Evolutionary conservation across 1,140 invertebrate genomes (phyloP).

Genomic region (Leptinotarsa lineolata): DNA sequence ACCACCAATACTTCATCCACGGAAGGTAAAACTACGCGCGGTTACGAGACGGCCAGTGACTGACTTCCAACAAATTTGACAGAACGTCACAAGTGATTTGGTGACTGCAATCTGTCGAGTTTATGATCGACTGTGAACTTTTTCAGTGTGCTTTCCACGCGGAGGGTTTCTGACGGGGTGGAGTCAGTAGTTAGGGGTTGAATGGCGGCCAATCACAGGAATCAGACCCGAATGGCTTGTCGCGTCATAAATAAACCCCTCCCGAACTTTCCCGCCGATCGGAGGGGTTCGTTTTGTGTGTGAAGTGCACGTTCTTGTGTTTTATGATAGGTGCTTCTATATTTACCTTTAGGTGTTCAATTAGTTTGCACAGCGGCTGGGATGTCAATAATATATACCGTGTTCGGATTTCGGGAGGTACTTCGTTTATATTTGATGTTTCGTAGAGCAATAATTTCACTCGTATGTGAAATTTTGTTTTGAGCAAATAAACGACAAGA

Average conservation of each 20-base stretch:
- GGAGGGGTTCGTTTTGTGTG: slow-evolving; percentile 34
- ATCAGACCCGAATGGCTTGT: slow-evolving; percentile 36
- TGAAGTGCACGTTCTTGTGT: slow-evolving; percentile 28
- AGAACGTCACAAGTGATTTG: slow-evolving; percentile 20
- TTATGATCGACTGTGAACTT: slow-evolving; percentile 53
- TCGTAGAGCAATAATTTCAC: too few relatives aligned
- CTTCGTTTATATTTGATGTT: too few relatives aligned
- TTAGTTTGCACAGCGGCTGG: slow-evolving; percentile 21
- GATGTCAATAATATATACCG: not conserved
- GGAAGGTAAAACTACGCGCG: slow-evolving; percentile 3
- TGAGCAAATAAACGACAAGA: too few relatives aligned
- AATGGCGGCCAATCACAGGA: slow-evolving; percentile 43
- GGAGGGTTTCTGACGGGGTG: slow-evolving; percentile 41
- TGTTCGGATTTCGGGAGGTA: not conserved
- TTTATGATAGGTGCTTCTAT: slow-evolving; percentile 34
- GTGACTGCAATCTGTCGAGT: slow-evolving; percentile 46
- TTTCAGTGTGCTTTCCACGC: slow-evolving; percentile 38
- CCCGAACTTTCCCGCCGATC: slow-evolving; percentile 31
- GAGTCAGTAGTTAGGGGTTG: slow-evolving; percentile 39
- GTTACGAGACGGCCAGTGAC: not conserved
- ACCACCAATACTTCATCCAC: slow-evolving; percentile 10
- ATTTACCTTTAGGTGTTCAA: slow-evolving; percentile 28
- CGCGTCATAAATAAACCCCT: slow-evolving; percentile 46
- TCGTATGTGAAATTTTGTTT: too few relatives aligned
- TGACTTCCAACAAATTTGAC: not conserved